Evolutionary conservation across 2,888 invertebrate species (phyloP).

Genomic region (Cotesia congregata): DNA sequence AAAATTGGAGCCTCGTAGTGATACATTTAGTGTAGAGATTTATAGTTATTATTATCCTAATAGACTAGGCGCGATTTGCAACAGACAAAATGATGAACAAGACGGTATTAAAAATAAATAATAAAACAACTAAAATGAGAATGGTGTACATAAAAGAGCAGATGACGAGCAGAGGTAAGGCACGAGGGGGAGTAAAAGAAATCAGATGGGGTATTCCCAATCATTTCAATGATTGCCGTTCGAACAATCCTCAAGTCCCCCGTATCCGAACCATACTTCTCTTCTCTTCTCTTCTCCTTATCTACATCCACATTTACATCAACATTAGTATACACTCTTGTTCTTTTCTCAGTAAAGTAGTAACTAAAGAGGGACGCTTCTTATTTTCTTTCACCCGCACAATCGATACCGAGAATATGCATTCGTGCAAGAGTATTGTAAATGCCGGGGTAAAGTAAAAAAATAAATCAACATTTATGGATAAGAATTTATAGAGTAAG

Average conservation of each 20-base stretch:
- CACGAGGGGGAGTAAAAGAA: constrained; percentile 24
- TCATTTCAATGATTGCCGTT: constrained; percentile 57
- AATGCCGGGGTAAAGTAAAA: constrained; percentile 18
- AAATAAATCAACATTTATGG: neutral
- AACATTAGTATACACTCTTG: neutral
- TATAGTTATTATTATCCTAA: constrained; percentile 22
- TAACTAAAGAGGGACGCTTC: constrained; percentile 37
- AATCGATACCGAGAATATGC: constrained; percentile 37
- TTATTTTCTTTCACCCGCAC: constrained; percentile 32
- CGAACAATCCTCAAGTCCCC: constrained; percentile 43
- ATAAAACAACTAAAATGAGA: constrained; percentile 26
- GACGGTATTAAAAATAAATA: constrained; percentile 27
- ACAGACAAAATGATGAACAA: constrained; percentile 36
- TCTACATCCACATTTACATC: neutral
- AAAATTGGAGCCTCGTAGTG: neutral
- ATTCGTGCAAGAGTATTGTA: constrained; percentile 33
- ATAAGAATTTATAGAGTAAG: neutral
- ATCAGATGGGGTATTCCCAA: constrained; percentile 46
- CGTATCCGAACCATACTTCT: neutral
- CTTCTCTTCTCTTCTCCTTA: neutral
- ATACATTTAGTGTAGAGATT: constrained; percentile 27
- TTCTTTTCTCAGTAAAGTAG: neutral
- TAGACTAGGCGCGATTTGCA: constrained; percentile 51
- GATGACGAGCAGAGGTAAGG: constrained; percentile 14
- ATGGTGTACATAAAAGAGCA: constrained; percentile 24